phyloP scores from a whole-genome alignment of 2,113 vertebrate species.

The Tupaia chinensis region DNA sequence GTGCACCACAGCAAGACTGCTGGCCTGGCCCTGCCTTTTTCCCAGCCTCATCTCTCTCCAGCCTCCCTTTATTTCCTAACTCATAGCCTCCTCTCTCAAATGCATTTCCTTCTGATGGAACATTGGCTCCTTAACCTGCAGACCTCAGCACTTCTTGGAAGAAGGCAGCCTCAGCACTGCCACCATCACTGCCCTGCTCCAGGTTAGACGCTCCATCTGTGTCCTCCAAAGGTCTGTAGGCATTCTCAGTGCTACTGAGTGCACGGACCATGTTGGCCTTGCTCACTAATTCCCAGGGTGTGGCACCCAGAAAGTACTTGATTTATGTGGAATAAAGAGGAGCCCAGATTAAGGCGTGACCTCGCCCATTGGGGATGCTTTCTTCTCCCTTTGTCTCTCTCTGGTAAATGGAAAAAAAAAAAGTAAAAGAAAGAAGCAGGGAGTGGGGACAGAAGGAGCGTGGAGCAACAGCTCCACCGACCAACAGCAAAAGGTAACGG shows the following conservation, averaged over 20 bases:
- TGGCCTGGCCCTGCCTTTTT: background rate
- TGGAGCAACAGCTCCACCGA: background rate
- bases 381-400: no score
- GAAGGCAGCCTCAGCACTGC: background rate
- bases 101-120: background rate
- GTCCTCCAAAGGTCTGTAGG: background rate
- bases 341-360: background rate
- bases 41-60: background rate
- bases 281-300: background rate
- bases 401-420: no score
- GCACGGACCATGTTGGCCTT: background rate
- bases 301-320: background rate
- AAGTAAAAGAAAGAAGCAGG: no score
- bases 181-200: background rate
- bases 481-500: background rate
- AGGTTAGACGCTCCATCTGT: background rate
- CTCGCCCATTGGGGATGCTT: no score
- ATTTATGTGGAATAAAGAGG: background rate
- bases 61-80: background rate
- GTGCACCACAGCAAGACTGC: background rate
- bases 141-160: background rate
- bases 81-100: background rate
- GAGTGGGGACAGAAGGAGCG: background rate
- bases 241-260: background rate
- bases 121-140: background rate